Conservation (phyloP, 2,113 vertebrate species). For the Macaca fascicularis region DNA sequence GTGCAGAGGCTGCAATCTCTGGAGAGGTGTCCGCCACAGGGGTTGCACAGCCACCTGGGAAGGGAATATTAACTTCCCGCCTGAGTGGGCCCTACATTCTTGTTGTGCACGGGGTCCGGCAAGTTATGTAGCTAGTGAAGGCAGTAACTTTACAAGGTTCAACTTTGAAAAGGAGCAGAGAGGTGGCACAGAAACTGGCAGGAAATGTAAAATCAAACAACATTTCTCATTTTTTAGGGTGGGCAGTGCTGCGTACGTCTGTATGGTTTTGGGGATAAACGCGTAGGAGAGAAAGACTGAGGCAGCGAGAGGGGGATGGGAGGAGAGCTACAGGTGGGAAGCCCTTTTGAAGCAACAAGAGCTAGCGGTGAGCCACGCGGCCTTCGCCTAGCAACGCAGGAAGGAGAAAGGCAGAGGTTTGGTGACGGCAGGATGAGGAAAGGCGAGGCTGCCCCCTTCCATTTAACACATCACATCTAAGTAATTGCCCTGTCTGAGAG, state of each 20-base stretch:
- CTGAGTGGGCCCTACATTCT: rapidly evolving
- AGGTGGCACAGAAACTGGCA: background rate
- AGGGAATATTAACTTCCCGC: rapidly evolving
- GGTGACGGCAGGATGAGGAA: background rate
- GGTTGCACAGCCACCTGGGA: background rate
- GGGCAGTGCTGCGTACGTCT: too few species aligned
- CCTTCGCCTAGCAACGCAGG: too few species aligned
- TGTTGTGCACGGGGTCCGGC: background rate
- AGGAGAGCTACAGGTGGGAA: background rate
- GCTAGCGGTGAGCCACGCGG: too few species aligned
- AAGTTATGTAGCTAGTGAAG: background rate
- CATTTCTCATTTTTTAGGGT: background rate
- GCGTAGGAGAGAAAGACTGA: background rate
- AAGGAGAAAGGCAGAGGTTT: background rate
- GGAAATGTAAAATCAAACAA: background rate
- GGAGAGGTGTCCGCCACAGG: too few species aligned
- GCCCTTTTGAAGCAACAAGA: background rate
- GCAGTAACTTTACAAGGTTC: too few species aligned
- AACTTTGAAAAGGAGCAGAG: background rate
- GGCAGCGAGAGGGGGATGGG: background rate
- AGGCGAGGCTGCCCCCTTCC: background rate
- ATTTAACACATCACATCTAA: background rate
- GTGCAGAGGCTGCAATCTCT: background rate
- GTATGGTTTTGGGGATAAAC: background rate
- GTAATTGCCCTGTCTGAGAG: too few species aligned